Percentiles rank a stretch among this genome's conserved stretches.
Conservation (phyloP, 1,140 invertebrate genomes). For the Zaprionus kolodkinae region DNA sequence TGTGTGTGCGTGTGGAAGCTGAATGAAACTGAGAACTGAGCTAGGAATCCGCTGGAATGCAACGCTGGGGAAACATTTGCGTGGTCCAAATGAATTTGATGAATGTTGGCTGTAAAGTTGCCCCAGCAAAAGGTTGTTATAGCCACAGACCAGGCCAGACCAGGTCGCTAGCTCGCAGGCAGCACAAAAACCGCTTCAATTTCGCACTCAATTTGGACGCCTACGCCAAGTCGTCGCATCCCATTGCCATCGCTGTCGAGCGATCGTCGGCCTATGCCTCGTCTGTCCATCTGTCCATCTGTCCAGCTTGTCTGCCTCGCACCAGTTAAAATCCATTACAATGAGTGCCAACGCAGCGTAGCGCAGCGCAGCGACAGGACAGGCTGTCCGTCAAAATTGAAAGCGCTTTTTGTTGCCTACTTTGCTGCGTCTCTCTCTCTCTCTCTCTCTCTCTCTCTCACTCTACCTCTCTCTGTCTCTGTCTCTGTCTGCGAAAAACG, state of each 20-base stretch:
- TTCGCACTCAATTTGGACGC: constrained; percentile 42
- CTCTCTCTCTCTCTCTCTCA: background rate
- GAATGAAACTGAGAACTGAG: background rate
- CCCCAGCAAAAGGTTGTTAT: constrained; percentile 14
- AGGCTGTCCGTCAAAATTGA: constrained; percentile 40
- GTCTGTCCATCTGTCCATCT: background rate
- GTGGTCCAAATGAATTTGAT: constrained; percentile 60
- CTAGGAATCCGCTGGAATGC: constrained; percentile 28
- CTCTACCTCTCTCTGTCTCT: background rate
- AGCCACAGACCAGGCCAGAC: background rate
- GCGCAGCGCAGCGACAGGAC: background rate
- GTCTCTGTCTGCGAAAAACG: background rate
- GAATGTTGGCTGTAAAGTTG: constrained; percentile 68
- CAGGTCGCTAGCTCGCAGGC: background rate
- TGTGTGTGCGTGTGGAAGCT: background rate
- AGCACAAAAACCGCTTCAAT: constrained; percentile 37
- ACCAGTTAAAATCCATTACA: constrained; percentile 49
- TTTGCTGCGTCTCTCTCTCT: background rate
- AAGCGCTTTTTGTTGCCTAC: constrained; percentile 11
- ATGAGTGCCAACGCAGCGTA: constrained; percentile 15
- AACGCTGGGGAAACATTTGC: constrained; percentile 37
- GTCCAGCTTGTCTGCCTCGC: background rate
- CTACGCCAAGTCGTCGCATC: background rate
- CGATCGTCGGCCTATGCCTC: background rate
- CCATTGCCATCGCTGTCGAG: background rate